Evolutionary conservation across 2,888 invertebrate genomes (phyloP), one percentile per base, ranked within the genome.

Genomic region (Hypena proboscidalis): DNA sequence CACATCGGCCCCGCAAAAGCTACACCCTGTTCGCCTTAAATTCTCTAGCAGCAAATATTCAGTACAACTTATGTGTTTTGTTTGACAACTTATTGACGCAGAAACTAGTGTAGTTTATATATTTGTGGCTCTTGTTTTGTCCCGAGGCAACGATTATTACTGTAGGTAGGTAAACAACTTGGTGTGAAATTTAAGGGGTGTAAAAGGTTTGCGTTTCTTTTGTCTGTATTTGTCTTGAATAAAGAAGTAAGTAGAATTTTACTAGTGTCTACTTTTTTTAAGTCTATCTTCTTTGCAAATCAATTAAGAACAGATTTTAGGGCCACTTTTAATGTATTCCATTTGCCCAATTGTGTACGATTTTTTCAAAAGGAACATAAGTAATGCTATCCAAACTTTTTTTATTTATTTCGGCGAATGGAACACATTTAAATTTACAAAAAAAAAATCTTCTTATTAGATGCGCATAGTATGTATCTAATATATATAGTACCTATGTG

Each of bases 41-140:
- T 46, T 53, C 47, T 45, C 49, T 38, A 63, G 48, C 45, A 53
- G 51, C 58, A 68, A 72, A 74, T 70, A 73, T 70, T 73, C 64
- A 58, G 50, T 60, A 56, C 75, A 71, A 83, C 78, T 73, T 71
- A 84, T 83, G 83, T 80, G 82, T 73, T 83, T 80, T 77, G 79
- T 83, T 83, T 66, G 70, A 73, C 74, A 80, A 76, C 77, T 81
- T 77, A 79, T 79, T 80, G 74, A 72, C 67, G 67, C 44, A 49
- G 63, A 67, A 68, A 71, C 62, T 67, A 75, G 64, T 56, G 67
- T 59, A 67, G 57, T 67, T 67, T 37, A 58, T 56, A 63, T 74
- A 73, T 74, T 71, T 69, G 67, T 65, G 58, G 52, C 52, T 23
- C 40, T 65, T 62, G 54, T 62, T 62, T 54, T 48, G 66, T 50